Evolutionary conservation across 1,140 invertebrate species (phyloP), one percentile per base, ranked within the genome.

Genomic region (Tigriopus japonicus): DNA sequence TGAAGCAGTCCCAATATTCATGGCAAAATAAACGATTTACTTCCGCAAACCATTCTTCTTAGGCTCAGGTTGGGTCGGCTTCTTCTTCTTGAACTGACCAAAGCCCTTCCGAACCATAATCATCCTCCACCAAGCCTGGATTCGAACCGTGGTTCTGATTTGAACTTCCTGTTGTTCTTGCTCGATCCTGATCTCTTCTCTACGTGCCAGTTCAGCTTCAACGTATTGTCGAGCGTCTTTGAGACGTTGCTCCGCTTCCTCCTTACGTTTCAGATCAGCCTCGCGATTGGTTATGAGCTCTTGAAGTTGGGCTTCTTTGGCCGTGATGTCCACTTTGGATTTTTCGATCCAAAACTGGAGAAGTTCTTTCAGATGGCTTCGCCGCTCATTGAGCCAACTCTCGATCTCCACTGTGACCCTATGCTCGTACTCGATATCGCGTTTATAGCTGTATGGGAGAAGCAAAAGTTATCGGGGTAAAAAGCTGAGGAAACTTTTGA

Each of bases 81-180:
- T 58, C 41, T 40, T 58, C 28, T 43, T 58, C 42, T 58, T 58
- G 40, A 41, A 58, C 14, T 15, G 28, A 5, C 55, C 55, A 1
- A 58, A 24, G n/a, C 55, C 24, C 15, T 42, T 58, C 15, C 41
- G 24, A 42, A 58, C 55, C 55, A 58, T 58, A 3, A 40, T 19
- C 55, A 58, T 58, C 15, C 41, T 41, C 55, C 55, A 58, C 55
- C 55, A 58, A 19, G 55, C 15, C 15, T 58, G 55, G 42, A 58
- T 58, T 6, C 41, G 24, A 14, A 58, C 40, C 35, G 28, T 23
- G n/a, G 55, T 41, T 35, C 40, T 28, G 24, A 58, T 58, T 43
- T 58, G 28, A 28, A 58, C 12, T 2, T 1, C 28, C 10, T 58
- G 40, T 10, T 43, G 24, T 24, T 58, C 55, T 43, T 58, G 35